A percentile compares a stretch with the other conserved stretches of the same genome.
These are phyloP conservation scores for Ceyx margarethae DNA, from an alignment of 2,113 vertebrate genomes.

Conservation along the genomic window DNA sequence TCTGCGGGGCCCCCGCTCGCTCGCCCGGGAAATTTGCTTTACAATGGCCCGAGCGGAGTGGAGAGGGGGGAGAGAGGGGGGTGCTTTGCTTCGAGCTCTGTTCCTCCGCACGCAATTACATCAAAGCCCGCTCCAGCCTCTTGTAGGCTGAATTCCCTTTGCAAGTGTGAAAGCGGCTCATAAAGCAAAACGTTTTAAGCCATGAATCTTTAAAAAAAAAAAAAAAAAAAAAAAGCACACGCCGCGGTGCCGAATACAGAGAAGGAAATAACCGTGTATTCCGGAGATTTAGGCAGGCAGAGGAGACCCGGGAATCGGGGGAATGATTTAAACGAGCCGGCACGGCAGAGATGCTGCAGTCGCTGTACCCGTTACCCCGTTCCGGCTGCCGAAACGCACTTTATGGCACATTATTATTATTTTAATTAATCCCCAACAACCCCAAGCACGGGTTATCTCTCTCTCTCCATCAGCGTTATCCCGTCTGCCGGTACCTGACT, in stretches of 20 bases:
- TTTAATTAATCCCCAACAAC: not conserved
- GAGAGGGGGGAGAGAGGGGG: not conserved
- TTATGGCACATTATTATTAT: not conserved
- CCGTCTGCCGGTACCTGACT: not conserved
- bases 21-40: not conserved
- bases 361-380: rapidly evolving
- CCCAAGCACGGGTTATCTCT: not conserved
- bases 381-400: not conserved
- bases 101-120: not conserved
- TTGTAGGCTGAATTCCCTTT: not conserved
- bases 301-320: rapidly evolving
- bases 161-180: slow-evolving; percentile 1
- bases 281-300: not conserved
- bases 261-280: not conserved
- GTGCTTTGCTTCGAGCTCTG: not conserved
- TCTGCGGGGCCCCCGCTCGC: not conserved
- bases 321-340: not conserved
- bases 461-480: not conserved
- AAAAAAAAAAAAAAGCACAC: not conserved
- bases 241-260: not conserved
- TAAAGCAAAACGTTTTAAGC: slow-evolving; percentile 11
- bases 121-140: not conserved
- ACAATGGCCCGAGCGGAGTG: not conserved
- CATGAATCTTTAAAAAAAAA: not conserved
- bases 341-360: not conserved